These are phyloP conservation scores for Battus philenor DNA, from an alignment of 1,140 invertebrate genomes.

Conservation along the genomic window DNA sequence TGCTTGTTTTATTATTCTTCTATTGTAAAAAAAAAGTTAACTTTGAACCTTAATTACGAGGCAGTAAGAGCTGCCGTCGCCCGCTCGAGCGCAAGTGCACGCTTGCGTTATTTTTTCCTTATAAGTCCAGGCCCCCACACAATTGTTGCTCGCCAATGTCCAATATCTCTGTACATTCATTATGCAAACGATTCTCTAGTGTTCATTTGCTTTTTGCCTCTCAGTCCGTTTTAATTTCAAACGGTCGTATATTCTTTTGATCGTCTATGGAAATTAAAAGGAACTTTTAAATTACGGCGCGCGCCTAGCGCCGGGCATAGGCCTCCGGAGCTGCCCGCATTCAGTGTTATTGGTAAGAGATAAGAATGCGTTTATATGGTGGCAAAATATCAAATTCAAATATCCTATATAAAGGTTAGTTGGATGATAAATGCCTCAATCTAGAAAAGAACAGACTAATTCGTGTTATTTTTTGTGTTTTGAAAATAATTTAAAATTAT, in stretches of 20 bases:
- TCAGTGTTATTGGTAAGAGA: too few species aligned
- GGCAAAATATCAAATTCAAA: too few species aligned
- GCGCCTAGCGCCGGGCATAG: not conserved
- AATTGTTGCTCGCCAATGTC: slow-evolving; percentile 35
- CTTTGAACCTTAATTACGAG: not conserved
- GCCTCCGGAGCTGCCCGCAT: too few species aligned
- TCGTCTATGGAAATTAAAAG: slow-evolving; percentile 25
- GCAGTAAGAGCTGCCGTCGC: not conserved
- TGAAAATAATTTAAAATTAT: too few species aligned
- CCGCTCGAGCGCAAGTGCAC: not conserved
- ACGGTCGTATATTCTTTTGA: slow-evolving; percentile 37
- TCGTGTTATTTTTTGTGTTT: too few species aligned
- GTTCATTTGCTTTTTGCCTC: slow-evolving; percentile 31
- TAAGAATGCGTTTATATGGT: too few species aligned
- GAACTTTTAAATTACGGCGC: slow-evolving; percentile 12
- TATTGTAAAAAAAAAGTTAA: not conserved
- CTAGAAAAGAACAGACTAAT: too few species aligned
- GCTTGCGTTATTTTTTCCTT: slow-evolving; percentile 23
- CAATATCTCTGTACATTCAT: slow-evolving; percentile 48
- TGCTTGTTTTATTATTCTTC: slow-evolving; percentile 6
- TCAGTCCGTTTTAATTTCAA: slow-evolving; percentile 39
- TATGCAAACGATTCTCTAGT: slow-evolving; percentile 44
- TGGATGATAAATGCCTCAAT: too few species aligned
- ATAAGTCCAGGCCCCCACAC: slow-evolving; percentile 27
- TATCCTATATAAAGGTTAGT: too few species aligned